Percentiles rank a stretch among this genome's conserved stretches.
Conservation (phyloP, 2,797 vertebrate species). For the Phalanger gymnotis region DNA sequence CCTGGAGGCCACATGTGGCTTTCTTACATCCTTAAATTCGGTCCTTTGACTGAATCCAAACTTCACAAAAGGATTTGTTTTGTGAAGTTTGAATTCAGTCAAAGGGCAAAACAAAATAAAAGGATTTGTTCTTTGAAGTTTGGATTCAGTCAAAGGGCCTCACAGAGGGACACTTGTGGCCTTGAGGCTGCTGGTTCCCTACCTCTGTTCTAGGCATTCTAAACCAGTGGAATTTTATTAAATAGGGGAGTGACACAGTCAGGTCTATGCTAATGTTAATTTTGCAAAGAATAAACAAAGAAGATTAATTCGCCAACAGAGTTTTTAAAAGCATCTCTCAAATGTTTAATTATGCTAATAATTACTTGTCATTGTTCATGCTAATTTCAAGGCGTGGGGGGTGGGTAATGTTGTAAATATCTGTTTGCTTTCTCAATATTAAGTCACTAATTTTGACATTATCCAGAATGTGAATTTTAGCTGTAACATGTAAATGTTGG, state of each 20-base stretch:
- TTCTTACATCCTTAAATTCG: no score
- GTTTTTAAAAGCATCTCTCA: neutral
- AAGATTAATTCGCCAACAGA: neutral
- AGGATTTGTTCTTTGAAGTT: no score
- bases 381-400: neutral
- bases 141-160: no score
- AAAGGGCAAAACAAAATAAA: no score
- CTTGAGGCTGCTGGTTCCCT: no score
- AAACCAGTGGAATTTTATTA: neutral
- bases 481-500: constrained; percentile 41
- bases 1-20: no score
- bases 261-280: neutral
- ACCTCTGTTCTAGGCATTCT: neutral
- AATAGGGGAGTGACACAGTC: neutral
- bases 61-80: no score
- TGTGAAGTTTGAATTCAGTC: no score
- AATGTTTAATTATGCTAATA: neutral
- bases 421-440: constrained; percentile 52
- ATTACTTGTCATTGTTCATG: neutral
- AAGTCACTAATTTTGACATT: constrained; percentile 37
- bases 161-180: no score
- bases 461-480: constrained; percentile 65
- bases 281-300: neutral
- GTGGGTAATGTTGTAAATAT: constrained; percentile 52
- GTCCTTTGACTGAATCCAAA: no score